Evolutionary conservation across 2,113 vertebrate species (phyloP).

Genomic region (Sorex fumeus): DNA sequence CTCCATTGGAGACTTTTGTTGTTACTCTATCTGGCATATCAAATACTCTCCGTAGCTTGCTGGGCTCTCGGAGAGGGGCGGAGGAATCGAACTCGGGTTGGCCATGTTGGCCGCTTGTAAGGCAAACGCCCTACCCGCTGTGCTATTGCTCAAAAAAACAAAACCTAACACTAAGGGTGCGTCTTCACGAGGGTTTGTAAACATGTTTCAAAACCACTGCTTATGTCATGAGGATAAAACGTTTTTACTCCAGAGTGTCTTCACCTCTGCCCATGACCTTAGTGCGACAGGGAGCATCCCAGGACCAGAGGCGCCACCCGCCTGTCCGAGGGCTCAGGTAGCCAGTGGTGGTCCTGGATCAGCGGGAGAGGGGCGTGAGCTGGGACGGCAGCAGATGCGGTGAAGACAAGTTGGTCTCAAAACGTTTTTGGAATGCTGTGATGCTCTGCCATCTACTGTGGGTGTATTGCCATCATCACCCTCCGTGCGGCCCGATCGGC

Average conservation of each 20-base stretch:
- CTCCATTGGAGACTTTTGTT: too few species aligned
- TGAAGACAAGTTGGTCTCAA: slow-evolving; percentile 82
- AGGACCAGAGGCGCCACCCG: not conserved
- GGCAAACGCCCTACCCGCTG: too few species aligned
- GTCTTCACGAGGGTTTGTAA: slow-evolving; percentile 87
- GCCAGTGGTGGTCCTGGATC: not conserved
- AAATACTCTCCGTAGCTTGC: too few species aligned
- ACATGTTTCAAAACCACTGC: slow-evolving; percentile 86
- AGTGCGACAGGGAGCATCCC: not conserved
- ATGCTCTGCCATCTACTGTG: slow-evolving; percentile 69
- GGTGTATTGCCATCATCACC: slow-evolving; percentile 58
- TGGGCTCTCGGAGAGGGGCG: too few species aligned
- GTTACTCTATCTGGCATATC: too few species aligned
- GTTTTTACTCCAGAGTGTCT: slow-evolving; percentile 82
- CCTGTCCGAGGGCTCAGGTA: not conserved
- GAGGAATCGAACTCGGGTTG: too few species aligned
- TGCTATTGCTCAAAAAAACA: too few species aligned
- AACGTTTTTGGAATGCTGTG: slow-evolving; percentile 84
- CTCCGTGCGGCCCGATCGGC: slow-evolving; percentile 57
- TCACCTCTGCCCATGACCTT: slow-evolving; percentile 68
- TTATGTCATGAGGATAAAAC: slow-evolving; percentile 81
- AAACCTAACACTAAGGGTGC: slow-evolving; percentile 87
- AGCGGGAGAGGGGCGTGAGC: not conserved
- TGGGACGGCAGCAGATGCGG: slow-evolving; percentile 34
- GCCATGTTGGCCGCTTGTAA: too few species aligned